phyloP scores from a whole-genome alignment of 2,113 vertebrate species.

The Chionis minor region DNA sequence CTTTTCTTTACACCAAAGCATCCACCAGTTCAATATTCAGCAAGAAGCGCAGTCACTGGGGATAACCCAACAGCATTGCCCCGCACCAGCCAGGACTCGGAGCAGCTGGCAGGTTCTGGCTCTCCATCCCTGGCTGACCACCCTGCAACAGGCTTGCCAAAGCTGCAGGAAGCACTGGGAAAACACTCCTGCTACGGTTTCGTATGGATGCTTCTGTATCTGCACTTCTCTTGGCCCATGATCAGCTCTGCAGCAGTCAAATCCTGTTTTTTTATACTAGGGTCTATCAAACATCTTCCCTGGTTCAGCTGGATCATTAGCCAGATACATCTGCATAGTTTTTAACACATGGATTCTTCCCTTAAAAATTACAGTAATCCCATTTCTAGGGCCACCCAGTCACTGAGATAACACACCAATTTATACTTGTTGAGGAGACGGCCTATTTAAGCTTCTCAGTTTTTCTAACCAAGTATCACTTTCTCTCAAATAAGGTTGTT shows the following conservation, averaged over 20 bases:
- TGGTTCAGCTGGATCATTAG: background rate
- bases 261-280: background rate
- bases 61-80: background rate
- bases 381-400: background rate
- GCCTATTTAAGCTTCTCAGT: background rate
- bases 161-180: background rate
- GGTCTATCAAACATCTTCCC: background rate
- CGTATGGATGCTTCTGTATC: background rate
- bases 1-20: background rate
- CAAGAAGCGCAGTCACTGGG: background rate
- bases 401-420: background rate
- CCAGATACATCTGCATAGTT: background rate
- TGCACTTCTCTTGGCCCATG: background rate
- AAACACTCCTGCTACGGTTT: background rate
- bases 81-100: background rate
- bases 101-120: accelerated
- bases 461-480: background rate
- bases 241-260: background rate
- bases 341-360: background rate
- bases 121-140: background rate
- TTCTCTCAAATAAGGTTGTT: background rate
- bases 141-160: background rate
- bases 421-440: background rate
- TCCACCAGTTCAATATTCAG: background rate
- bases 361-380: background rate